phyloP scores from a whole-genome alignment of 2,113 vertebrate species.

The Spermophilus dauricus region DNA sequence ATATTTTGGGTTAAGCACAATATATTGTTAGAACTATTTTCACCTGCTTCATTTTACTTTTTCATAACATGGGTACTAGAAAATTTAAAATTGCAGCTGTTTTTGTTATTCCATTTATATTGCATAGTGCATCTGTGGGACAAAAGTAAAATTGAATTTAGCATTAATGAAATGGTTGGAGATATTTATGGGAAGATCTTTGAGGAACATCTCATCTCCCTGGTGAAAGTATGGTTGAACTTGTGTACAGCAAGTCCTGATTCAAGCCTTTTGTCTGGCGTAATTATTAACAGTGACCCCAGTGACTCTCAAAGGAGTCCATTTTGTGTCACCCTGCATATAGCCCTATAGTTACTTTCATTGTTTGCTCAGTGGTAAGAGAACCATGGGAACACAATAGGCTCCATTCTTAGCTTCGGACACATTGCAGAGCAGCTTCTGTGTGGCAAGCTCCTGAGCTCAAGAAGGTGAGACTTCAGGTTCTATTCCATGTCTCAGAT shows the following conservation, averaged over 20 bases:
- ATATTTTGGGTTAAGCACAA: not conserved
- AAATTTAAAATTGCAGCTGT: conserved; percentile 1
- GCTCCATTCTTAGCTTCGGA: accelerated
- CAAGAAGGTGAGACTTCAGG: not conserved
- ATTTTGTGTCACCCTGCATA: not conserved
- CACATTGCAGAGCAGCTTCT: not conserved
- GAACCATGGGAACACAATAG: not conserved
- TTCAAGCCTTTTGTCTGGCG: not conserved
- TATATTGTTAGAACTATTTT: conserved; percentile 36
- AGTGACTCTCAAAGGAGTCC: not conserved
- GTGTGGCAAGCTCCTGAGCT: not conserved
- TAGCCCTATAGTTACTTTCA: not conserved
- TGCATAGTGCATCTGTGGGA: not conserved
- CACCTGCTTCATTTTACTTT: not conserved
- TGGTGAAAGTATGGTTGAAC: not conserved
- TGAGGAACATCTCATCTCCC: not conserved
- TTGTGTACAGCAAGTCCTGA: not conserved
- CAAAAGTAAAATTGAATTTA: not conserved
- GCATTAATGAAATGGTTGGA: conserved; percentile 35
- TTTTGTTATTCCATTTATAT: not conserved
- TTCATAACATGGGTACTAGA: not conserved
- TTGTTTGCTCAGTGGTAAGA: conserved; percentile 30
- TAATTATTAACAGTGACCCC: not conserved
- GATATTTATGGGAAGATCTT: not conserved
- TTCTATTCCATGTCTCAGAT: not conserved